phyloP scores from a whole-genome alignment of 2,888 invertebrate genomes.

The Andrena fulva region DNA sequence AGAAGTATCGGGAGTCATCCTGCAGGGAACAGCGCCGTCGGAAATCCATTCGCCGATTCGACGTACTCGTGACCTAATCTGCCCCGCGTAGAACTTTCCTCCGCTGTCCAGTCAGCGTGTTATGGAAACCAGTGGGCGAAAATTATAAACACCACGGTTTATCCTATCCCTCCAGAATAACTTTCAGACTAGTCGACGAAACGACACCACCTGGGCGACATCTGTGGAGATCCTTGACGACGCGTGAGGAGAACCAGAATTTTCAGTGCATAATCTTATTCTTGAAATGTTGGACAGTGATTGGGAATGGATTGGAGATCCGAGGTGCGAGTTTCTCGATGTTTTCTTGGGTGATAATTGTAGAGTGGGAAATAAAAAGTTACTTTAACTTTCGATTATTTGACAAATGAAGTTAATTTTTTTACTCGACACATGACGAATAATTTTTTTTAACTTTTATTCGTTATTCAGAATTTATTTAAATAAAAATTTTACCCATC shows the following conservation, averaged over 20 bases:
- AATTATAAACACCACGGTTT: background rate
- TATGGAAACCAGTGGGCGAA: constrained; percentile 32
- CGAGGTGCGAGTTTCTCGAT: background rate
- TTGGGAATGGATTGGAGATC: background rate
- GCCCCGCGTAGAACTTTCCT: background rate
- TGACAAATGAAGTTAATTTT: too few species aligned
- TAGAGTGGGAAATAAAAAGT: too few species aligned
- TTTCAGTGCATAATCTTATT: background rate
- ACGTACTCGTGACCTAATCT: constrained; percentile 25
- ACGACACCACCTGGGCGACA: background rate
- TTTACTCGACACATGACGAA: too few species aligned
- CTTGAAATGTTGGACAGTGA: too few species aligned
- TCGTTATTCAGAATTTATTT: too few species aligned
- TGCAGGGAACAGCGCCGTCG: background rate
- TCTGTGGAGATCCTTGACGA: background rate
- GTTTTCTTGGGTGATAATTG: background rate
- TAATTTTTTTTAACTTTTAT: too few species aligned
- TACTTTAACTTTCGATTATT: too few species aligned
- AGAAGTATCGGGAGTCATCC: constrained; percentile 22
- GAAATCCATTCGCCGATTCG: constrained; percentile 14
- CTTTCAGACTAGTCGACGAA: background rate
- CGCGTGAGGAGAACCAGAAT: background rate
- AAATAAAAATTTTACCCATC: too few species aligned
- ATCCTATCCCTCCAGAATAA: background rate
- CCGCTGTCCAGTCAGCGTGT: constrained; percentile 19